Evolutionary conservation across 2,888 invertebrate genomes (phyloP), one percentile per base, ranked within the genome.

Genomic region (Lamproptera curius): DNA sequence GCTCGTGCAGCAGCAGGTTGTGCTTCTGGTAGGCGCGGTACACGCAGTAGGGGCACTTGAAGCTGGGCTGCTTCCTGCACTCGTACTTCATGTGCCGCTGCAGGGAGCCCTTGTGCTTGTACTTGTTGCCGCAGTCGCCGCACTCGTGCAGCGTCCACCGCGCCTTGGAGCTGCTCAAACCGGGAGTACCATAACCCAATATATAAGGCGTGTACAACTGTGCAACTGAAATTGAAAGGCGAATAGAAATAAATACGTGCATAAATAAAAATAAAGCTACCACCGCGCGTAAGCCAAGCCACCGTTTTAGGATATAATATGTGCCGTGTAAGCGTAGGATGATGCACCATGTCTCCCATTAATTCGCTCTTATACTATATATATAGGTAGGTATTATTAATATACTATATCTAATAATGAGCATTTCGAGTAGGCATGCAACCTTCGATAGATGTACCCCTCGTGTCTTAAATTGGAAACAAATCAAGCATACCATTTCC

Each of bases 41-140:
- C 63, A 90, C 88, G 74, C 93, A 93, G 76, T 92, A 90, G 39
- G 90, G 90, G 70, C 93, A 93, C 72, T 91, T 91, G 83, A 91
- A 92, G 68, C 91, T 90, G 14, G 93, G 92, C 61, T 90, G 90
- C 70, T 91, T 92, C 57, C 91, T 90, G 70, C 95, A 95, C 73
- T 94, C 94, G 77, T 93, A 92, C 67, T 91, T 92, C 65, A 92
- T 89, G 75, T 95, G 94, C 49, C 94, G 90, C 73, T 92, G 92
- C 63, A 95, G 88, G 54, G 93, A 94, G 60, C 93, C 93, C 70
- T 93, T 93, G 78, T 92, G 92, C 82, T 92, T 93, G 90, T 96
- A 96, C 63, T 92, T 90, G 86, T 95, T 95, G 58, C 94, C 93
- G 77, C 95, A 96, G 65, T 89, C 90, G 65, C 89, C 90, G 83